Evolutionary conservation across 2,888 invertebrate genomes (phyloP).

Genomic region (Lepidonotus clava): DNA sequence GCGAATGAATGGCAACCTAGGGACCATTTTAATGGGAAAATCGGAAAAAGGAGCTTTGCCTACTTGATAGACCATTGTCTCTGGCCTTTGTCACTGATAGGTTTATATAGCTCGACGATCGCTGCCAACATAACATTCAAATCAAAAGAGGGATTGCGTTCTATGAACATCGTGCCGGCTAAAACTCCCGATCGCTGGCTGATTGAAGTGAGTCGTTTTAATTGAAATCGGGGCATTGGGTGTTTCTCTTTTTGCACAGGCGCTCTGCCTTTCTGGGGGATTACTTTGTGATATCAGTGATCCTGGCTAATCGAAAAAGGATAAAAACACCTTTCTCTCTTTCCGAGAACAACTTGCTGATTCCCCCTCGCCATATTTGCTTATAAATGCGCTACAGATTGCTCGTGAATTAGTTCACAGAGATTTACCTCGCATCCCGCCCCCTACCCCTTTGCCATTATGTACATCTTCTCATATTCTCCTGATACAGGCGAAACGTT

Average conservation of each 20-base stretch:
- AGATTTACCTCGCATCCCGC: too few species aligned
- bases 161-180: not conserved
- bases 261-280: not conserved
- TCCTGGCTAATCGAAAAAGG: not conserved
- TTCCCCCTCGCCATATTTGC: not conserved
- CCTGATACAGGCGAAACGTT: too few species aligned
- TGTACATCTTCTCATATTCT: too few species aligned
- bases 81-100: not conserved
- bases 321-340: not conserved
- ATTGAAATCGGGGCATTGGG: slow-evolving; percentile 16
- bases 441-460: too few species aligned
- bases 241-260: slow-evolving; percentile 3
- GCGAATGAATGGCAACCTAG: too few species aligned
- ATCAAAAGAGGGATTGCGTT: not conserved
- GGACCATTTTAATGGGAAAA: too few species aligned
- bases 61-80: slow-evolving; percentile 8
- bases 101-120: not conserved
- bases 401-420: not conserved
- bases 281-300: not conserved
- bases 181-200: not conserved
- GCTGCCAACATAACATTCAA: not conserved
- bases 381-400: not conserved
- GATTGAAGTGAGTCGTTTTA: not conserved
- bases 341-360: not conserved
- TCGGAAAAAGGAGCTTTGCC: not conserved